phyloP scores from a whole-genome alignment of 2,888 invertebrate species.

The Dyspetes luteomarginatus region DNA sequence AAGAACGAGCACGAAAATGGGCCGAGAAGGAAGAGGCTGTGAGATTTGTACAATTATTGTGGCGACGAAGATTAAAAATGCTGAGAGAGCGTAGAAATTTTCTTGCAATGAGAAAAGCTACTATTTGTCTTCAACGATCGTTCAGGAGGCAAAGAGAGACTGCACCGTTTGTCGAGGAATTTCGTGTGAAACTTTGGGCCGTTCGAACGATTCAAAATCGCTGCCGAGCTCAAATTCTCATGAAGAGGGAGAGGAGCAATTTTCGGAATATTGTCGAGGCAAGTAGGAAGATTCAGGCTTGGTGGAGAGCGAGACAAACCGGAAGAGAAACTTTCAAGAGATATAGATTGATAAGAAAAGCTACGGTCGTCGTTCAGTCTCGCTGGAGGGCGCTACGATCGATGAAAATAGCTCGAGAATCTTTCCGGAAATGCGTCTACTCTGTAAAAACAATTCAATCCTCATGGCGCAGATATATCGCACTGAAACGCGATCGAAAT shows the following conservation, averaged over 20 bases:
- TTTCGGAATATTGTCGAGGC: slow-evolving; percentile 83
- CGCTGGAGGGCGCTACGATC: slow-evolving; percentile 81
- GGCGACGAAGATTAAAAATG: slow-evolving; percentile 83
- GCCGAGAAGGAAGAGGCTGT: slow-evolving; percentile 85
- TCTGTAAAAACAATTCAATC: slow-evolving; percentile 82
- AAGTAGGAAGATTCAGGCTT: slow-evolving; percentile 84
- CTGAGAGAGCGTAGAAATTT: slow-evolving; percentile 76
- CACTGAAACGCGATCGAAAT: slow-evolving; percentile 81
- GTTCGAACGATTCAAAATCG: slow-evolving; percentile 84
- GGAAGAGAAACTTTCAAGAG: slow-evolving; percentile 75
- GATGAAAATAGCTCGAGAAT: slow-evolving; percentile 80
- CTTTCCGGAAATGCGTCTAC: slow-evolving; percentile 77
- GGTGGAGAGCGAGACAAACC: slow-evolving; percentile 81
- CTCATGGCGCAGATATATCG: slow-evolving; percentile 82
- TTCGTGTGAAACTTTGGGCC: slow-evolving; percentile 74
- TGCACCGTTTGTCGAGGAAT: slow-evolving; percentile 72
- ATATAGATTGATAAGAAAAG: slow-evolving; percentile 76
- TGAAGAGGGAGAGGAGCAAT: slow-evolving; percentile 80
- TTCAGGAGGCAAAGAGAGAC: slow-evolving; percentile 82
- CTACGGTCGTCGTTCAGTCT: slow-evolving; percentile 75
- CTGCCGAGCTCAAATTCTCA: slow-evolving; percentile 83
- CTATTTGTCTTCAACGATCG: slow-evolving; percentile 84
- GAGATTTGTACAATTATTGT: slow-evolving; percentile 86
- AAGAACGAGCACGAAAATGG: slow-evolving; percentile 59
- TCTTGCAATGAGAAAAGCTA: slow-evolving; percentile 70